These are phyloP conservation scores for Chelonoidis abingdonii DNA, from an alignment of 2,113 vertebrate species.

Conservation along the genomic window DNA sequence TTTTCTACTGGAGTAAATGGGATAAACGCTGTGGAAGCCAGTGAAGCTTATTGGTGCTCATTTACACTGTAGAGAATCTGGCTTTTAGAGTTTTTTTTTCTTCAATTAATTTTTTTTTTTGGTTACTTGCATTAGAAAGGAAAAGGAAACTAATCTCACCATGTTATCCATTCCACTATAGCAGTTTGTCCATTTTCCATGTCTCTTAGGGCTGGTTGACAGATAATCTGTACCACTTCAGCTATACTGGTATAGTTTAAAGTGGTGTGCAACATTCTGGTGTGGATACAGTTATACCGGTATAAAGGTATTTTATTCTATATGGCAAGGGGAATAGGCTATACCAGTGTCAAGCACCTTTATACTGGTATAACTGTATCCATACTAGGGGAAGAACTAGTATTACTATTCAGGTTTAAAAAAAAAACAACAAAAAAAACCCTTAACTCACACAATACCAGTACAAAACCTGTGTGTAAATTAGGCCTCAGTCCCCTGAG, in stretches of 20 bases:
- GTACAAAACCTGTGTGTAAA: background rate
- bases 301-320: background rate
- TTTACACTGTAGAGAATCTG: conserved; percentile 13
- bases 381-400: background rate
- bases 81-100: background rate
- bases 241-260: conserved; percentile 1
- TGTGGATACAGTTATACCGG: background rate
- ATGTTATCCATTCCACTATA: background rate
- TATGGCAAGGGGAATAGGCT: background rate
- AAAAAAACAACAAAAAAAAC: background rate
- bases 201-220: background rate
- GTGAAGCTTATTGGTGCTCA: background rate
- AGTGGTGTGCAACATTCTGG: background rate
- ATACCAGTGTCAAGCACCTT: background rate
- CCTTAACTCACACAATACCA: background rate
- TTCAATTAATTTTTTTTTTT: rapidly evolving
- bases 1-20: conserved; percentile 51
- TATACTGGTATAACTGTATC: background rate
- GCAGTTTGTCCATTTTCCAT: conserved; percentile 39
- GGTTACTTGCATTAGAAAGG: background rate
- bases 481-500: background rate
- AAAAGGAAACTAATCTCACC: conserved; percentile 12
- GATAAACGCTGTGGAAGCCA: conserved; percentile 50
- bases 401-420: background rate
- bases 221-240: conserved; percentile 20